Evolutionary conservation across 2,888 invertebrate genomes (phyloP).

Genomic region (Tiphia femorata): DNA sequence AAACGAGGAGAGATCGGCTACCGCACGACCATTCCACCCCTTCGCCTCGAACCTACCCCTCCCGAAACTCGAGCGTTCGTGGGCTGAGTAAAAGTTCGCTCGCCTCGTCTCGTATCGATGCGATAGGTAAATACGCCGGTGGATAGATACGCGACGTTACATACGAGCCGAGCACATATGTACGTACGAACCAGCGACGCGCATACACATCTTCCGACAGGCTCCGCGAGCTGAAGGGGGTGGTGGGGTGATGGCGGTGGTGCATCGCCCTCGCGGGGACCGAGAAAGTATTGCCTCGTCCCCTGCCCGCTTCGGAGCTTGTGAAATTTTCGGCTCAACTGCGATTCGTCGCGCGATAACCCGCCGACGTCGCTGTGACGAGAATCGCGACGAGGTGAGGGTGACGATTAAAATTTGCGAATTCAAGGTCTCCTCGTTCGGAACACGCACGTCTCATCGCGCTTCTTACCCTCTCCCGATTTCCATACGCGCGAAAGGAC

Average conservation of each 20-base stretch:
- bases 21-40: conserved; percentile 25
- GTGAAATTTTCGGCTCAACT: background rate
- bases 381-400: too few species aligned
- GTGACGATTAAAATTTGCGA: too few species aligned
- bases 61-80: conserved; percentile 34
- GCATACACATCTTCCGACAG: conserved; percentile 13
- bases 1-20: conserved; percentile 52
- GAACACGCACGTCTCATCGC: too few species aligned
- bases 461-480: too few species aligned
- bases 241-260: background rate
- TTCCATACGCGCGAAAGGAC: too few species aligned
- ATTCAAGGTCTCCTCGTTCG: too few species aligned
- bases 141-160: conserved; percentile 40
- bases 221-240: too few species aligned
- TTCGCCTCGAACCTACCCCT: conserved; percentile 2
- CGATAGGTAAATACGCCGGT: conserved; percentile 42
- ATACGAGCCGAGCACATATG: conserved; percentile 16
- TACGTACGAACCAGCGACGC: conserved; percentile 3
- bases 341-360: background rate
- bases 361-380: too few species aligned
- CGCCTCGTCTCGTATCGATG: conserved; percentile 39
- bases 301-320: background rate
- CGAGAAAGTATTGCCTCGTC: conserved; percentile 24
- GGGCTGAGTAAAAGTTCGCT: conserved; percentile 37
- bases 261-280: conserved; percentile 21